phyloP scores from a whole-genome alignment of 2,797 vertebrate species.

The Crenichthys baileyi region DNA sequence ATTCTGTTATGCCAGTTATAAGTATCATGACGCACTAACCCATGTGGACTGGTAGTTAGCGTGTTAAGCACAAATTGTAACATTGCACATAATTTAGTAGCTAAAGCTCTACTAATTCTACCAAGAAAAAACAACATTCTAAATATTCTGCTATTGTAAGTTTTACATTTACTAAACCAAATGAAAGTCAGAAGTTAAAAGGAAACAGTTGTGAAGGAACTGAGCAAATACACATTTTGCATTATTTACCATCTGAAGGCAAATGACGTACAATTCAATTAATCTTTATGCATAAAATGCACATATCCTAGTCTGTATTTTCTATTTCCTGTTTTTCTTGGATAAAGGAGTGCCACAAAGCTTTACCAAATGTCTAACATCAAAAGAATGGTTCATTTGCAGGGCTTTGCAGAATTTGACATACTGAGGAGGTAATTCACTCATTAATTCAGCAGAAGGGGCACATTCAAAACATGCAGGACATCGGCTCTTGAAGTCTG shows the following conservation, averaged over 20 bases:
- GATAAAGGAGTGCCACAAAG: not conserved
- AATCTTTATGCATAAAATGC: not conserved
- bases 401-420: not conserved
- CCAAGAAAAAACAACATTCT: not conserved
- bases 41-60: constrained; percentile 37
- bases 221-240: not conserved
- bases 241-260: not conserved
- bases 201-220: not conserved
- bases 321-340: not conserved
- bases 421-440: too few relatives aligned
- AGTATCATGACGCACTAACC: constrained; percentile 24
- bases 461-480: too few relatives aligned
- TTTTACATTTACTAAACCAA: not conserved
- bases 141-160: not conserved
- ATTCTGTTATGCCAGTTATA: constrained; percentile 18
- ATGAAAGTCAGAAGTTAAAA: constrained; percentile 1
- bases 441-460: too few relatives aligned
- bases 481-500: too few relatives aligned
- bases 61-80: constrained; percentile 12
- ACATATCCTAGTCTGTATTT: not conserved
- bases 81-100: not conserved
- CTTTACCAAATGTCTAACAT: not conserved
- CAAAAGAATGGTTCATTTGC: not conserved
- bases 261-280: not conserved
- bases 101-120: not conserved